Evolutionary conservation across 1,140 invertebrate species (phyloP).

Genomic region (Berghia stephanieae): DNA sequence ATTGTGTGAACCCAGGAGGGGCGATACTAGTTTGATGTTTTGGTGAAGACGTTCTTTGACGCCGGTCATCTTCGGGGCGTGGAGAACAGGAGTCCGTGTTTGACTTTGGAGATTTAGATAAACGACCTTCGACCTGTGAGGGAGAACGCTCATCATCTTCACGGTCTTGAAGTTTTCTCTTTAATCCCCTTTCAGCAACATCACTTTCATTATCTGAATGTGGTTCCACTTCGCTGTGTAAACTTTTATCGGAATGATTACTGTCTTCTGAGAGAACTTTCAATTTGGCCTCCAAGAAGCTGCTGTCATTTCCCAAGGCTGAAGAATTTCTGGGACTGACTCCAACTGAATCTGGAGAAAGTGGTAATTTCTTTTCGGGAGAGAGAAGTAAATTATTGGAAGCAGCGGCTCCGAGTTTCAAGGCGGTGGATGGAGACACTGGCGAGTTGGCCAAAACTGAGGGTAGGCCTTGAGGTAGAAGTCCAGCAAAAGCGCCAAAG

Average conservation of each 20-base stretch:
- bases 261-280: conserved; percentile 31
- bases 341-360: conserved; percentile 17
- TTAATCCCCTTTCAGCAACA: too few relatives aligned
- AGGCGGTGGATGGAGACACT: conserved; percentile 37
- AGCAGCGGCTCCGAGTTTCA: conserved; percentile 24
- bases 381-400: conserved; percentile 18
- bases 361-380: conserved; percentile 26
- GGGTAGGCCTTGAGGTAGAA: conserved; percentile 29
- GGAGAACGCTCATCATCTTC: too few relatives aligned
- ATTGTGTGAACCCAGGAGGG: conserved; percentile 30
- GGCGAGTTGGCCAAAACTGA: conserved; percentile 28
- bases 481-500: conserved; percentile 42
- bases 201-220: neutral
- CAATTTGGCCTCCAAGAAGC: conserved; percentile 14
- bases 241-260: conserved; percentile 44
- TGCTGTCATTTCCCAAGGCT: too few relatives aligned
- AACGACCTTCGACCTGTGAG: too few relatives aligned
- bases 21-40: neutral
- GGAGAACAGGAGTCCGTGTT: too few relatives aligned
- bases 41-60: neutral
- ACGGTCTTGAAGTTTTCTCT: too few relatives aligned
- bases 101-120: too few relatives aligned
- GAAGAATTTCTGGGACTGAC: conserved; percentile 23
- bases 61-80: too few relatives aligned
- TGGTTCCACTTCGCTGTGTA: conserved; percentile 49